These are phyloP conservation scores for Dendropsophus ebraccatus DNA, from an alignment of 2,113 vertebrate genomes.

Conservation along the genomic window DNA sequence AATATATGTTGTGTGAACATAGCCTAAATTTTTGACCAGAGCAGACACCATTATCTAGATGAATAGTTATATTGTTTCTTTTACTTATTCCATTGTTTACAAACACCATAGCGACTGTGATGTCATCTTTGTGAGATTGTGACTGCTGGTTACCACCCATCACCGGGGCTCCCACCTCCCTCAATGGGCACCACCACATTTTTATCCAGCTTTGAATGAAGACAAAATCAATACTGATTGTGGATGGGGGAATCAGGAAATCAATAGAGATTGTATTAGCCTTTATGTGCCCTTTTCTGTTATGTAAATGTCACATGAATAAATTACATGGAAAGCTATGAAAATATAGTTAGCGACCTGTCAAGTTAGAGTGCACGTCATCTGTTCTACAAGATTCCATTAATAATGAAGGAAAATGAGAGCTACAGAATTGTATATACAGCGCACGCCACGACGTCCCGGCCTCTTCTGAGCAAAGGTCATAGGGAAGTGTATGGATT, in stretches of 20 bases:
- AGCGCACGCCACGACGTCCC: background rate
- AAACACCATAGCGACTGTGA: no score
- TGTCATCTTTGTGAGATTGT: no score
- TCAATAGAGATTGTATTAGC: constrained; percentile 32
- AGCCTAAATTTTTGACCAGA: no score
- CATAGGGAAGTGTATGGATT: background rate
- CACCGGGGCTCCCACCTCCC: no score
- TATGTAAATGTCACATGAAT: constrained; percentile 36
- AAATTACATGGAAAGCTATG: constrained; percentile 14
- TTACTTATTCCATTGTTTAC: no score
- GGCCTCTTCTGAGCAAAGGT: background rate
- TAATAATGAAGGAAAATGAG: background rate
- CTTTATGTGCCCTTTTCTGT: constrained; percentile 25
- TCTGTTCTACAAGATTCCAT: background rate
- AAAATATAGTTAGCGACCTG: background rate
- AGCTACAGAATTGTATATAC: background rate
- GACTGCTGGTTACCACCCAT: no score
- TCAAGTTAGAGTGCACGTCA: background rate
- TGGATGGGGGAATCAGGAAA: constrained; percentile 10
- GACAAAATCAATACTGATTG: constrained; percentile 20
- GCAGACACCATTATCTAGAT: no score
- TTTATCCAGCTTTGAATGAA: constrained; percentile 11
- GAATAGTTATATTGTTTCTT: no score
- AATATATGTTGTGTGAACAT: no score
- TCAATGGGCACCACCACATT: background rate